Base-by-base conservation (phyloP, 2,888 invertebrate genomes). In the Drosophila quinaria region DNA sequence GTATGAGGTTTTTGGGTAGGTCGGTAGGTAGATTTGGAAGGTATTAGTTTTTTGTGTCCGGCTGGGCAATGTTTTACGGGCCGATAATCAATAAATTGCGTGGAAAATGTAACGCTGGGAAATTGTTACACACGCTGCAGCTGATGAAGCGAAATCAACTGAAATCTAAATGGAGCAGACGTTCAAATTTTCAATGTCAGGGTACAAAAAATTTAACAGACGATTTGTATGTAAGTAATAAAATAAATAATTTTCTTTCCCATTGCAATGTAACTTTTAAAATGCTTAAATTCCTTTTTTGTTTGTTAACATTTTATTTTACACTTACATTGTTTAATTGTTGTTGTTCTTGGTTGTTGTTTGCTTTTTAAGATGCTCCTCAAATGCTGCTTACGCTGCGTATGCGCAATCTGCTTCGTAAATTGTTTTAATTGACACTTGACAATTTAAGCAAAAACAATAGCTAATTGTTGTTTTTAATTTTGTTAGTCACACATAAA, bases 61-160 rank as follows among this genome's bases (percentile, higher is more conserved):
- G 56, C 54, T 42, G 47, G 42, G 29, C 46, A 70, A 33, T 33
- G 35, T 42, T 61, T 58, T 33, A 50, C 49, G 55, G n/a, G 9
- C 69, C 85, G 69, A 84, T 87, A 84, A 84, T 89, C 84, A 76
- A 84, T 84, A 89, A 84, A 84, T 76, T 79, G 78, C 73, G 73
- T 72, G 71, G 76, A 78, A 81, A 83, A 74, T 72, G 47, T 59
- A 65, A 66, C 64, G 66, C 59, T 81, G 87, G 75, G 72, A 78
- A 84, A 78, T 84, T 64, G 68, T 67, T 74, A 70, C 69, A 74
- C 75, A 80, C 67, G 68, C 65, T 64, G 70, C 78, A 75, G 67
- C 69, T 87, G 71, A 80, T 78, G 63, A 64, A 47, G 54, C 33
- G 50, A 82, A 79, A 68, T 65, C 42, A 65, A 64, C 49, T 49